These are phyloP conservation scores for Prunella strophiata DNA, from an alignment of 2,797 vertebrate species.

Conservation along the genomic window DNA sequence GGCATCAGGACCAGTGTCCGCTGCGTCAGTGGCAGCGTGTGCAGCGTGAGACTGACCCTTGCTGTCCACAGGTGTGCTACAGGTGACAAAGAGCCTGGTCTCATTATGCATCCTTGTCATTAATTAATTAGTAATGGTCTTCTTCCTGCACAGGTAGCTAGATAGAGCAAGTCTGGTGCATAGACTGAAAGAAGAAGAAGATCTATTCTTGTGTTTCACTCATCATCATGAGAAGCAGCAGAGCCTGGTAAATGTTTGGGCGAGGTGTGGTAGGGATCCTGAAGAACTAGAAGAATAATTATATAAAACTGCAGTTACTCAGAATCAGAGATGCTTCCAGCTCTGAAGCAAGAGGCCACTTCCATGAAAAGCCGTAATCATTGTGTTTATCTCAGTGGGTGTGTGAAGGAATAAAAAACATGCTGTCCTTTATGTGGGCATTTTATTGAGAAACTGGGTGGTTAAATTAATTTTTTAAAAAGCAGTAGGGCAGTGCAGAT, in stretches of 20 bases:
- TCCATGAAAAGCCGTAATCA: neutral
- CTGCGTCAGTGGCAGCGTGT: neutral
- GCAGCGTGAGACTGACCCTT: neutral
- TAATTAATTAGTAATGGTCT: neutral
- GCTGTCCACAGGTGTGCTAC: neutral
- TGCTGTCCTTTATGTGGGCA: neutral
- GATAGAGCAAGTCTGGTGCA: neutral
- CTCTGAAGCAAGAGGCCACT: neutral
- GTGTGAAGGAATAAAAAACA: neutral
- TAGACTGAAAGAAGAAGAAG: neutral
- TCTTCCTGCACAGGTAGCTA: neutral
- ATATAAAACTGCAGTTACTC: neutral
- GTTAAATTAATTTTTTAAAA: neutral
- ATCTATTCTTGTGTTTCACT: neutral
- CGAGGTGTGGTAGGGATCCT: neutral
- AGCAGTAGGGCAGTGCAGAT: neutral
- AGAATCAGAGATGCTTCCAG: neutral
- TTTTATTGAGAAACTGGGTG: neutral
- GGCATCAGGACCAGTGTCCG: neutral
- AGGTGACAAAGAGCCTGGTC: neutral
- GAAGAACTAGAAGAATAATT: neutral
- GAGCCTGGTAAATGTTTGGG: neutral
- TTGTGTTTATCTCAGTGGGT: neutral
- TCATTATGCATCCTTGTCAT: neutral
- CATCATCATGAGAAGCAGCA: neutral